These are phyloP conservation scores for Ridgeia piscesae DNA, from an alignment of 1,140 invertebrate genomes.

Conservation along the genomic window DNA sequence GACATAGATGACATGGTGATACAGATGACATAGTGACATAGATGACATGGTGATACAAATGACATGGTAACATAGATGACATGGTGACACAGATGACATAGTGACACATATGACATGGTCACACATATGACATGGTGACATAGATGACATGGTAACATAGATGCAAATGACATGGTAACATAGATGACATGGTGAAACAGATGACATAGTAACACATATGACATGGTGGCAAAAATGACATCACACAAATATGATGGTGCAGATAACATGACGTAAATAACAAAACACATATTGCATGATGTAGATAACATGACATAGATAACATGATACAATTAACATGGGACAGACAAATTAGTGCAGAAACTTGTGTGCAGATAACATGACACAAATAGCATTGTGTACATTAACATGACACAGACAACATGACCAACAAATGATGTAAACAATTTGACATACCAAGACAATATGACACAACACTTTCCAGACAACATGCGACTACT, in stretches of 20 bases:
- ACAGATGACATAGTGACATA: not conserved
- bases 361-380: no score
- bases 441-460: no score
- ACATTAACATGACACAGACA: no score
- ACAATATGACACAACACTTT: no score
- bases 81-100: not conserved
- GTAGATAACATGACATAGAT: not conserved
- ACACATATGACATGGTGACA: not conserved
- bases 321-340: not conserved
- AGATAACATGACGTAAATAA: not conserved
- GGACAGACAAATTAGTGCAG: not conserved
- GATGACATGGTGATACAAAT: not conserved
- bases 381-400: no score
- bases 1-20: not conserved
- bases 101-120: not conserved
- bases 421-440: no score
- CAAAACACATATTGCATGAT: not conserved
- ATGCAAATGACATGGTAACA: not conserved
- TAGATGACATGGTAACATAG: not conserved
- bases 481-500: no score
- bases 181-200: not conserved
- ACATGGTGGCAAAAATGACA: not conserved
- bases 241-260: not conserved
- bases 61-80: not conserved
- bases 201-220: not conserved